A percentile compares a stretch with the other conserved stretches of the same genome.
Evolutionary conservation across 2,797 vertebrate genomes (phyloP).

Genomic region (Gila robusta): DNA sequence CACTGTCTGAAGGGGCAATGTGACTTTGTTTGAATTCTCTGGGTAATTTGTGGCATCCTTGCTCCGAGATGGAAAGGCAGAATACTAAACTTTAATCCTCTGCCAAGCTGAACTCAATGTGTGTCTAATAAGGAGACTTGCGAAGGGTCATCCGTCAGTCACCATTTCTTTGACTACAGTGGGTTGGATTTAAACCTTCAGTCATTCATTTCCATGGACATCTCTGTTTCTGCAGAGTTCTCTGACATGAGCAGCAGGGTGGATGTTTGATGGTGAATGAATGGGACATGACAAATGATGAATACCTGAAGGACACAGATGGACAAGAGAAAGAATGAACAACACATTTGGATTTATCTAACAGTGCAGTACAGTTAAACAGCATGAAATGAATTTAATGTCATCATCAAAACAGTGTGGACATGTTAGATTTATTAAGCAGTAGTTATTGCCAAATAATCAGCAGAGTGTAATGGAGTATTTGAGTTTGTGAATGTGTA

Average conservation of each 20-base stretch:
- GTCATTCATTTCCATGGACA: slow-evolving; percentile 40
- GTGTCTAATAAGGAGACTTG: slow-evolving; percentile 61
- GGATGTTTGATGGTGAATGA: slow-evolving; percentile 48
- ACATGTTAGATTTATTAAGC: slow-evolving; percentile 26
- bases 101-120: slow-evolving; percentile 69
- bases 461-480: not conserved
- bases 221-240: slow-evolving; percentile 43
- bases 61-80: slow-evolving; percentile 66
- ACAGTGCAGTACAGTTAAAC: slow-evolving; percentile 7
- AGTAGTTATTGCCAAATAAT: slow-evolving; percentile 13
- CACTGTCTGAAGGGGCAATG: slow-evolving; percentile 66
- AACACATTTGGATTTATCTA: slow-evolving; percentile 13
- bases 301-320: slow-evolving; percentile 45
- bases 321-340: slow-evolving; percentile 14
- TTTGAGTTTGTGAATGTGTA: not conserved
- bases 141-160: slow-evolving; percentile 23
- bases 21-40: slow-evolving; percentile 68
- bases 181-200: slow-evolving; percentile 34
- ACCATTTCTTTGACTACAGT: slow-evolving; percentile 52
- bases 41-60: slow-evolving; percentile 72
- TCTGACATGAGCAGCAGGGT: slow-evolving; percentile 41
- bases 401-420: slow-evolving; percentile 15
- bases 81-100: slow-evolving; percentile 68
- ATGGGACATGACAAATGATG: slow-evolving; percentile 35
- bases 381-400: slow-evolving; percentile 17